Percentiles rank a stretch among this genome's conserved stretches.
Conservation (phyloP, 2,797 vertebrate species). For the Eulemur mongoz region DNA sequence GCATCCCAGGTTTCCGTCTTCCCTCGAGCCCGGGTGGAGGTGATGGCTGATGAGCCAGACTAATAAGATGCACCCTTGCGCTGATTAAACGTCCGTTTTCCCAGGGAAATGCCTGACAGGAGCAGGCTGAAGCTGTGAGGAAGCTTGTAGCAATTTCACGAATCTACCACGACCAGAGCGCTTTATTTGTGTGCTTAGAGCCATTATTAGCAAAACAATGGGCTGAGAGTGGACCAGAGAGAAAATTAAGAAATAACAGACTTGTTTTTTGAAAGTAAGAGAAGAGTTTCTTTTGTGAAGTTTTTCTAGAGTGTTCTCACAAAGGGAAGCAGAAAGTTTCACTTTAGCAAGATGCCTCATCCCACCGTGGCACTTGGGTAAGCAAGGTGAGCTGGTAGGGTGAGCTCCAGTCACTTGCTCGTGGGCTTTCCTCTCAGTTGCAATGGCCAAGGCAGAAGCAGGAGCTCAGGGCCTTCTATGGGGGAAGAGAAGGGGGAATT, state of each 20-base stretch:
- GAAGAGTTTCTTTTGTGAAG: conserved; percentile 11
- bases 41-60: conserved; percentile 56
- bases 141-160: conserved; percentile 69
- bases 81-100: conserved; percentile 72
- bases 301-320: neutral
- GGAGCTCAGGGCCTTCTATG: neutral
- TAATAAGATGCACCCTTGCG: conserved; percentile 58
- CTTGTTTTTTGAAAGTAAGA: conserved; percentile 46
- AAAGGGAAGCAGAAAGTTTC: conserved; percentile 17
- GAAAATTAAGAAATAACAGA: conserved; percentile 70
- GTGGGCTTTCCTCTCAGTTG: neutral
- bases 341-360: neutral
- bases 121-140: conserved; percentile 57
- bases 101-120: conserved; percentile 57
- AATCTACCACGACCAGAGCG: conserved; percentile 49
- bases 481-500: neutral
- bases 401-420: neutral
- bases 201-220: conserved; percentile 75
- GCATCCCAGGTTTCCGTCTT: neutral
- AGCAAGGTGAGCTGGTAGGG: neutral
- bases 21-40: neutral
- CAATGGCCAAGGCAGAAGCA: neutral
- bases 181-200: conserved; percentile 74
- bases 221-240: conserved; percentile 46
- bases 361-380: neutral